phyloP scores from a whole-genome alignment of 2,797 vertebrate genomes.

The Spheniscus humboldti region DNA sequence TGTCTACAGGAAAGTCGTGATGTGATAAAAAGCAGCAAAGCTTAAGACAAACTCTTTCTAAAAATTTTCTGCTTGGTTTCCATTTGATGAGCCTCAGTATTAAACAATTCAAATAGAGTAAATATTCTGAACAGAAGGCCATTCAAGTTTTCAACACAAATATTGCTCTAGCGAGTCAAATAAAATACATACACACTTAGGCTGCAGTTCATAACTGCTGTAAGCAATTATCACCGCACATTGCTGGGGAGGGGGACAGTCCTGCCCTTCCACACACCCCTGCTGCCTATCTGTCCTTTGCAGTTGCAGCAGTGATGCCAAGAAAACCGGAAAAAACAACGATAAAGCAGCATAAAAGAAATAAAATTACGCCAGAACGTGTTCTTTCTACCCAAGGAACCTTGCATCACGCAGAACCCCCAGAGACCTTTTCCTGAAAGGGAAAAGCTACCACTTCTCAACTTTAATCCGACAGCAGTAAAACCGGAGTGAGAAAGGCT shows the following conservation, averaged over 20 bases:
- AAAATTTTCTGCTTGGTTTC: neutral
- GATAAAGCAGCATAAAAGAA: neutral
- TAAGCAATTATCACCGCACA: neutral
- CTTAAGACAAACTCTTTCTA: neutral
- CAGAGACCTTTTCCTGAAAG: neutral
- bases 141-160: neutral
- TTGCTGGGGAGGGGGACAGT: neutral
- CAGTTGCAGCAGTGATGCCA: neutral
- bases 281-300: neutral
- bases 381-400: neutral
- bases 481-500: fast-evolving
- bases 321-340: neutral
- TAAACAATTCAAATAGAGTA: neutral
- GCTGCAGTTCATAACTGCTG: neutral
- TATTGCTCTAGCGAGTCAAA: neutral
- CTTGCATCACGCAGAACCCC: neutral
- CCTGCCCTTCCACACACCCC: neutral
- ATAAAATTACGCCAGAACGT: fast-evolving
- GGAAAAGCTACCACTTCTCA: neutral
- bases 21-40: neutral
- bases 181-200: fast-evolving
- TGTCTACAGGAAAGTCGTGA: neutral
- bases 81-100: neutral
- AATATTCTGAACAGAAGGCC: neutral
- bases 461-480: neutral